Conservation (phyloP, 2,113 vertebrate species). For the Agapornis roseicollis region DNA sequence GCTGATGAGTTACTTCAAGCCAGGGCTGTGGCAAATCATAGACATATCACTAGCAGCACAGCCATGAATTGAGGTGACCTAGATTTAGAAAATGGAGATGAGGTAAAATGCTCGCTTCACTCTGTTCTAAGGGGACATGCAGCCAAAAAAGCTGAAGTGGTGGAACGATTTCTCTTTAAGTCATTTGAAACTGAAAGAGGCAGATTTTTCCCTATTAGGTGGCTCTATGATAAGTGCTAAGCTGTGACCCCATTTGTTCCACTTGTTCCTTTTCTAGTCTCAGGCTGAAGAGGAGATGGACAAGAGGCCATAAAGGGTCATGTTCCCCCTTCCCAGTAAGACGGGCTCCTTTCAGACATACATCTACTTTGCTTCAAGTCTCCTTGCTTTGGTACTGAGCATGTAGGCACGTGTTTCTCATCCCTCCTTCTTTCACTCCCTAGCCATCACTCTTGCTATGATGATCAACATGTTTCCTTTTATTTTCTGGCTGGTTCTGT, state of each 20-base stretch:
- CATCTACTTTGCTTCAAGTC: neutral
- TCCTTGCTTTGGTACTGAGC: neutral
- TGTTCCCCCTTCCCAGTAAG: neutral
- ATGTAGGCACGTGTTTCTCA: neutral
- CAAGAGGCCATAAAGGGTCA: neutral
- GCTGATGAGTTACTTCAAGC: neutral
- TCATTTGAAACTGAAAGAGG: neutral
- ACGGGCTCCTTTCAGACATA: neutral
- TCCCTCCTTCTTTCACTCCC: neutral
- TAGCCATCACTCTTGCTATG: neutral
- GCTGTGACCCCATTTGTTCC: neutral
- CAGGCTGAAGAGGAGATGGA: neutral
- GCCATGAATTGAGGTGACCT: neutral
- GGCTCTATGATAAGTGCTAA: neutral
- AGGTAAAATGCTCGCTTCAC: neutral
- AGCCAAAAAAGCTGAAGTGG: slow-evolving; percentile 2
- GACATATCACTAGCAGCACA: neutral
- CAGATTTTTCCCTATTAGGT: neutral
- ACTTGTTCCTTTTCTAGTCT: neutral
- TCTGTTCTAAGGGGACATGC: neutral
- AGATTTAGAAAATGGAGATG: neutral
- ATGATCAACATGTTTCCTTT: neutral
- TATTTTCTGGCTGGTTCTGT: neutral
- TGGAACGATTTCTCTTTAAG: neutral
- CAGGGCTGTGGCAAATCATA: neutral